A percentile compares a stretch with the other conserved stretches of the same genome.
Conservation (phyloP, 2,797 vertebrate species). For the Danio aesculapii region DNA sequence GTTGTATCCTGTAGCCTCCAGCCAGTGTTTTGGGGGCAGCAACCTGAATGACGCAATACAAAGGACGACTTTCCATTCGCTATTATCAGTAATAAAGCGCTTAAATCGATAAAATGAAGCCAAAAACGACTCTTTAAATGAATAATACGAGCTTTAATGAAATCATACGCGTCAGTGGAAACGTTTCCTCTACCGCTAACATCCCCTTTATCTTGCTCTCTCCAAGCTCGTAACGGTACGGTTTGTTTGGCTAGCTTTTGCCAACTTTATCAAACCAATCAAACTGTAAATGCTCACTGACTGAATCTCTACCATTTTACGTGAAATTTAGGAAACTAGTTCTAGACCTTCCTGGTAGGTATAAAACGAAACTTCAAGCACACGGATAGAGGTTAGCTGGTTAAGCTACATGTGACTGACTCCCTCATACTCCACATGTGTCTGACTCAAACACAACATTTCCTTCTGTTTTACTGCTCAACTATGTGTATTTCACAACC, state of each 20-base stretch:
- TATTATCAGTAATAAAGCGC: neutral
- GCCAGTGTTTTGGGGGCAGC: neutral
- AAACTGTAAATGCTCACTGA: neutral
- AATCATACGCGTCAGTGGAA: neutral
- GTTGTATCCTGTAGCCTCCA: neutral
- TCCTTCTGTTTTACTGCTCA: neutral
- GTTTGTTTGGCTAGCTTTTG: neutral
- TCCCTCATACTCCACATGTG: constrained; percentile 33
- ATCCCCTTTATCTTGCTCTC: neutral
- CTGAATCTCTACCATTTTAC: too few species aligned
- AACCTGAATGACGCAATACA: neutral
- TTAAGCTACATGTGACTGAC: constrained; percentile 41
- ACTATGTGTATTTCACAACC: neutral
- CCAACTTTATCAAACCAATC: neutral
- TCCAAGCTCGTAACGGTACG: neutral
- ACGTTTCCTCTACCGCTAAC: constrained; percentile 10
- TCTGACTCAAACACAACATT: neutral
- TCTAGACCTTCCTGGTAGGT: neutral
- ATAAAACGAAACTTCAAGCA: neutral
- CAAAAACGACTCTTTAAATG: neutral
- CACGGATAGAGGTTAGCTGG: neutral
- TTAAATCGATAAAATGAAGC: neutral
- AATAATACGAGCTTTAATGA: neutral
- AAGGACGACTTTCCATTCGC: neutral
- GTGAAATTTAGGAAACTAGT: neutral